A percentile compares a stretch with the other conserved stretches of the same genome.
phyloP scores from a whole-genome alignment of 2,888 invertebrate species.

The Pardosa pseudoannulata region DNA sequence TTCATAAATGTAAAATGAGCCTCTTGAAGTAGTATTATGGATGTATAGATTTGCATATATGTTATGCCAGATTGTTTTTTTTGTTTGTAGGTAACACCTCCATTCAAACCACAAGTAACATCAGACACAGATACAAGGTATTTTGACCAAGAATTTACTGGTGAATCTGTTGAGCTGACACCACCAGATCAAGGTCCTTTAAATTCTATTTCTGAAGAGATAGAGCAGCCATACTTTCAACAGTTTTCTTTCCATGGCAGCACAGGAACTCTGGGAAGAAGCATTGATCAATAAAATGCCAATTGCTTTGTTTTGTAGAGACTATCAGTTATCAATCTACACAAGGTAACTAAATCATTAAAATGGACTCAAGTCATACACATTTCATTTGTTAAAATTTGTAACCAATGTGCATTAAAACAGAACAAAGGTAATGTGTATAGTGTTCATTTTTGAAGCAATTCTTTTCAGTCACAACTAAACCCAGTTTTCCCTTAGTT shows the following conservation, averaged over 20 bases:
- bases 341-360: neutral
- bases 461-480: neutral
- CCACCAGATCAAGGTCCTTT: slow-evolving; percentile 88
- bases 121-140: slow-evolving; percentile 98
- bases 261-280: slow-evolving; percentile 74
- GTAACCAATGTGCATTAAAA: slow-evolving; percentile 3
- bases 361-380: neutral
- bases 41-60: too few species aligned
- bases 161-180: slow-evolving; percentile 96
- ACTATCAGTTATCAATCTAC: neutral
- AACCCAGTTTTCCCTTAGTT: neutral
- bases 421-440: slow-evolving; percentile 11
- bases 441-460: neutral
- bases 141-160: slow-evolving; percentile 99
- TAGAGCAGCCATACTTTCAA: slow-evolving; percentile 83
- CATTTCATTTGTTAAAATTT: slow-evolving; percentile 8
- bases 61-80: too few species aligned
- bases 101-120: slow-evolving; percentile 94
- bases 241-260: slow-evolving; percentile 85
- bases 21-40: too few species aligned
- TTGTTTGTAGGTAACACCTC: slow-evolving; percentile 87
- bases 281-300: slow-evolving; percentile 62
- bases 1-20: too few species aligned
- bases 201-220: slow-evolving; percentile 82
- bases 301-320: neutral